Evolutionary conservation across 1,140 invertebrate species (phyloP).

Genomic region (Achatina immaculata): DNA sequence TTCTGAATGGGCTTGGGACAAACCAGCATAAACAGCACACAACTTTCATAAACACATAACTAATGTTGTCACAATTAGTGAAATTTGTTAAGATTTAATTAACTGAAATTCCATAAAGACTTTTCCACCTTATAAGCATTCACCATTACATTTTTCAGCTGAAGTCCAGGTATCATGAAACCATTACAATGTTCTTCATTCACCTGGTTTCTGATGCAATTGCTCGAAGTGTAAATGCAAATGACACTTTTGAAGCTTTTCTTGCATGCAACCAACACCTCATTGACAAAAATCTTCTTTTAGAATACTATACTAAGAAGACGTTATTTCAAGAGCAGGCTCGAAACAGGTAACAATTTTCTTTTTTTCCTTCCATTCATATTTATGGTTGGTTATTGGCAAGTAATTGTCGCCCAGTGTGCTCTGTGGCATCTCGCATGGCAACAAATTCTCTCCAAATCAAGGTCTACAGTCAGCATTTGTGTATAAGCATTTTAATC

Average conservation of each 20-base stretch:
- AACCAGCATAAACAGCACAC: neutral
- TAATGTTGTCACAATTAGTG: too few species aligned
- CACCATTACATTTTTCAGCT: constrained; percentile 55
- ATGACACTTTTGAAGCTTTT: constrained; percentile 63
- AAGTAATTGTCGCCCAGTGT: too few species aligned
- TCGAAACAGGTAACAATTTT: constrained; percentile 53
- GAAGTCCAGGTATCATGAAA: constrained; percentile 66
- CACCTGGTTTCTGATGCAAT: constrained; percentile 63
- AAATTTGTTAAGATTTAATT: too few species aligned
- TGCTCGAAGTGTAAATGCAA: constrained; percentile 36
- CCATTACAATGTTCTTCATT: constrained; percentile 67
- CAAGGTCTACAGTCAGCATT: too few species aligned
- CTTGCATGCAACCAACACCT: constrained; percentile 55
- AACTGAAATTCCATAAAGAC: too few species aligned
- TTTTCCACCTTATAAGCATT: constrained; percentile 4
- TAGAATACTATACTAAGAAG: constrained; percentile 63
- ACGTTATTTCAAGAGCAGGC: constrained; percentile 53
- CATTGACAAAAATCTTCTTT: constrained; percentile 54
- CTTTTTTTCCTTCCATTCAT: too few species aligned
- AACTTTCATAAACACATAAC: neutral
- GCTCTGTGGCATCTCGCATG: too few species aligned
- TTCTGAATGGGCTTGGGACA: too few species aligned
- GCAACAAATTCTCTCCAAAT: too few species aligned
- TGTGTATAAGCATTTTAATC: too few species aligned
- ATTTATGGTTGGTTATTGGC: too few species aligned